Conservation (phyloP, 2,888 invertebrate species). For the Agonopterix subpropinquella region DNA sequence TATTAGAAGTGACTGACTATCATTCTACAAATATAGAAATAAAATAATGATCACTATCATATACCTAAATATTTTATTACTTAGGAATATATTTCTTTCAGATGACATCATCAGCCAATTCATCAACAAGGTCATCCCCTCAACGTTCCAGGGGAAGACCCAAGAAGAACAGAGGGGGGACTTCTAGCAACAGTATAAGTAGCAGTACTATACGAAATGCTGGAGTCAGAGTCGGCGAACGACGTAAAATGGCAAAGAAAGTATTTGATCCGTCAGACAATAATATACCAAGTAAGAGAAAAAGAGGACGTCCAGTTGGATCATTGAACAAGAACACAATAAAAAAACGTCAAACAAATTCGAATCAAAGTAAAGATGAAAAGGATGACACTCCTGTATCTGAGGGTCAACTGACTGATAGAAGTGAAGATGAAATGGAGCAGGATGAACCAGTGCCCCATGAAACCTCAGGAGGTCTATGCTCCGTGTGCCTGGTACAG, state of each 20-base stretch:
- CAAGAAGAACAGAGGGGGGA: slow-evolving; percentile 50
- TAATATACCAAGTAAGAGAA: slow-evolving; percentile 82
- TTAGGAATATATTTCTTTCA: slow-evolving; percentile 20
- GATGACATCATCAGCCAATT: slow-evolving; percentile 72
- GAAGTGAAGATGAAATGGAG: slow-evolving; percentile 63
- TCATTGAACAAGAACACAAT: slow-evolving; percentile 77
- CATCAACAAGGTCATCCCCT: slow-evolving; percentile 67
- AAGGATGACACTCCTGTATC: slow-evolving; percentile 52
- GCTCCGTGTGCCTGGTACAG: slow-evolving; percentile 77
- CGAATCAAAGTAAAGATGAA: slow-evolving; percentile 37
- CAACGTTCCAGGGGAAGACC: slow-evolving; percentile 64
- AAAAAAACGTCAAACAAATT: slow-evolving; percentile 63
- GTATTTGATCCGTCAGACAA: slow-evolving; percentile 92
- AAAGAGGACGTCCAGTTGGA: slow-evolving; percentile 80
- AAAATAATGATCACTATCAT: too few species aligned
- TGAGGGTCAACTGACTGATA: slow-evolving; percentile 60
- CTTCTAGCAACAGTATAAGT: slow-evolving; percentile 37
- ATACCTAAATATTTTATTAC: background rate
- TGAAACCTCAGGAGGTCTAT: slow-evolving; percentile 75
- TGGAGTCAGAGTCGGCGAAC: slow-evolving; percentile 73
- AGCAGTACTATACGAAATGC: slow-evolving; percentile 43
- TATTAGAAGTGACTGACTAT: too few species aligned
- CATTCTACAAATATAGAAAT: too few species aligned
- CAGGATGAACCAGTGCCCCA: slow-evolving; percentile 53
- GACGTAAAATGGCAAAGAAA: slow-evolving; percentile 85